Evolutionary conservation across 2,113 vertebrate genomes (phyloP), one percentile per base, ranked within the genome.

Genomic region (Verasper variegatus): DNA sequence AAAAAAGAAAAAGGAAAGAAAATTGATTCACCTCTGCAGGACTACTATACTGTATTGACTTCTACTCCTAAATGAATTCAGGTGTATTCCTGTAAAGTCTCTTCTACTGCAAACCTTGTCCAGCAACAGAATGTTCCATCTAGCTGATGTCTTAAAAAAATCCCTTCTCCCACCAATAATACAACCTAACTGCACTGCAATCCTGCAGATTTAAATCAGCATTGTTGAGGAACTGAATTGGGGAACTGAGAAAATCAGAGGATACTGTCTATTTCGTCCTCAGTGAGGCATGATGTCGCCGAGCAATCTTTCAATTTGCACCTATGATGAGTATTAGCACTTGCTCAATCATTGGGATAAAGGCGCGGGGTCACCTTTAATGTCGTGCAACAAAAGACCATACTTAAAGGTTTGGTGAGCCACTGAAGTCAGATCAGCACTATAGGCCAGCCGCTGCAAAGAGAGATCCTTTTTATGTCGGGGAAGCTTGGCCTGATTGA

Each of bases 401-500:
- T 87, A 87, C 84, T 89, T 88, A 89, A 89, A 90, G 83, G 91
- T 93, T 86, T 26, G 12, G 66, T 64, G 75, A 84, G 80, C 89
- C 76, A 90, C 91, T 93, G 90, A 92, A 92, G 88, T 90, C 77
- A 78, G 81, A 90, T 91, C 84, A 90, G 90, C 61, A 80, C 70
- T 84, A 68, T 57, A 82, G 89, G 85, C 69, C 57, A 15, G 40
- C 78, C 61, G 51, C 73, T 68, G 86, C 85, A 74, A 90, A 81
- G 76, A 76, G 87, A 90, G 93, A 92, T 92, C 85, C 89, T 86
- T 93, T 94, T 93, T 86, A 91, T 94, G 92, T 92, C 84, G 76
- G 88, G 88, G 85, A 90, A 89, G 90, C 89, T 88, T 55, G 91
- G 92, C 87, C 84, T 93, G 92, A 94, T 94, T 94, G 90, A 94